Base-by-base conservation (phyloP, 2,888 invertebrate genomes). In the Coenonympha arcania region DNA sequence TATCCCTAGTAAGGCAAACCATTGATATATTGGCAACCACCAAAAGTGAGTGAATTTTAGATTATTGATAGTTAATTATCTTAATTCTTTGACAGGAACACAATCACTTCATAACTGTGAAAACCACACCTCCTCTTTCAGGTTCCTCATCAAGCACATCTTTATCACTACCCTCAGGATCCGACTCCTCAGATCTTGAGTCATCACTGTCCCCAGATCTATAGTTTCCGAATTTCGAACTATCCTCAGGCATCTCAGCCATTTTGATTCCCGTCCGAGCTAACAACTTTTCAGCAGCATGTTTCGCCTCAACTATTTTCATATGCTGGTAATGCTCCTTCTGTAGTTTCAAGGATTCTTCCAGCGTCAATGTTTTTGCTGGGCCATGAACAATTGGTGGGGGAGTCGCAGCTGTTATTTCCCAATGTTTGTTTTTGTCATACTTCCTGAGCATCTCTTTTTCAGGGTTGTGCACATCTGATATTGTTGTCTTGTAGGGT, bases 381-480 rank as follows among this genome's bases (percentile, higher is more conserved):
- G 89, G 79, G 44, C 88, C 88, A 61, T 89, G 87, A 31, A 89
- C 63, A 31, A 81, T 87, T 0, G 84, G 81, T 0, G 90, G 90
- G 30, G 90, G 90, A 5, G 90, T 90, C 4, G 90, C 90, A 9
- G 90, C 88, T 0, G 90, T 90, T 4, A 89, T 79, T 71, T 90
- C 90, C 89, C 90, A 90, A 60, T 88, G 60, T 65, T 86, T 87
- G 57, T 82, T 73, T 58, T 86, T 87, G 57, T 82, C 73, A 58
- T 82, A 87, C 50, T 85, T 87, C 22, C 88, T 73, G 1, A 64
- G 50, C 42, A 81, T 79, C 62, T 89, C 89, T 60, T 88, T 89
- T 45, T 71, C 71, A 15, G 89, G 89, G 61, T 87, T 79, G 53
- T 89, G 89, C 2, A 87, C 86, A 68, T 88, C 79, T 1, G 82